Conservation (phyloP, 2,113 vertebrate species). For the Loxodonta africana region DNA sequence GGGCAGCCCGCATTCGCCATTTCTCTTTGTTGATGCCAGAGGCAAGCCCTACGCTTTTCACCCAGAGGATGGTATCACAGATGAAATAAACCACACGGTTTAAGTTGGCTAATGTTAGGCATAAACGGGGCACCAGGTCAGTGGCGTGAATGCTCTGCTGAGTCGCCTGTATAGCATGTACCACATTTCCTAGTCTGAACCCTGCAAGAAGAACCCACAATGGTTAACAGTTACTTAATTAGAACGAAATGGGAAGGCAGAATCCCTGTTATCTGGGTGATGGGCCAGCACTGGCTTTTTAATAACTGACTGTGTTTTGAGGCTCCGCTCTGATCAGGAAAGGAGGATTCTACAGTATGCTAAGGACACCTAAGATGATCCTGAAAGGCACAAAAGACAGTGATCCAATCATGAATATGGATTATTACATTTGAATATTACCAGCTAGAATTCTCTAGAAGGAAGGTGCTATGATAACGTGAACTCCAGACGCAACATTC, state of each 20-base stretch:
- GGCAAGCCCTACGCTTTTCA: slow-evolving; percentile 89
- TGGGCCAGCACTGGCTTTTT: not conserved
- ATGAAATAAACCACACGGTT: slow-evolving; percentile 93
- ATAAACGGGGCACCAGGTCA: slow-evolving; percentile 91
- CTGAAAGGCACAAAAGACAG: not conserved
- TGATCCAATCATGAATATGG: not conserved
- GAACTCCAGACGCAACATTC: not conserved
- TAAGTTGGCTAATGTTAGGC: slow-evolving; percentile 92
- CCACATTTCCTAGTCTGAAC: slow-evolving; percentile 94
- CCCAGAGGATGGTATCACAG: slow-evolving; percentile 95
- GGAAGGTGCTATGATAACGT: not conserved
- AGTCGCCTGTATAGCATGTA: slow-evolving; percentile 93
- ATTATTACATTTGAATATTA: not conserved
- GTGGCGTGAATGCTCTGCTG: slow-evolving; percentile 88
- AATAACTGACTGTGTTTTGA: not conserved
- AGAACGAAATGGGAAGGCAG: fast-evolving
- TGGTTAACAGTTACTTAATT: slow-evolving; percentile 16
- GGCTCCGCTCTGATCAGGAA: not conserved
- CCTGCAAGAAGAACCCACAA: slow-evolving; percentile 90
- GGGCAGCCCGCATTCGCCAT: slow-evolving; percentile 91
- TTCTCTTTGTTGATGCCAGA: slow-evolving; percentile 88
- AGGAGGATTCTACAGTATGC: not conserved
- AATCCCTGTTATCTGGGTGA: not conserved
- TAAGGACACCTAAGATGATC: not conserved
- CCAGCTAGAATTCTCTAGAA: not conserved